These are phyloP conservation scores for Harmothoe impar DNA, from an alignment of 2,888 invertebrate species.

Conservation along the genomic window DNA sequence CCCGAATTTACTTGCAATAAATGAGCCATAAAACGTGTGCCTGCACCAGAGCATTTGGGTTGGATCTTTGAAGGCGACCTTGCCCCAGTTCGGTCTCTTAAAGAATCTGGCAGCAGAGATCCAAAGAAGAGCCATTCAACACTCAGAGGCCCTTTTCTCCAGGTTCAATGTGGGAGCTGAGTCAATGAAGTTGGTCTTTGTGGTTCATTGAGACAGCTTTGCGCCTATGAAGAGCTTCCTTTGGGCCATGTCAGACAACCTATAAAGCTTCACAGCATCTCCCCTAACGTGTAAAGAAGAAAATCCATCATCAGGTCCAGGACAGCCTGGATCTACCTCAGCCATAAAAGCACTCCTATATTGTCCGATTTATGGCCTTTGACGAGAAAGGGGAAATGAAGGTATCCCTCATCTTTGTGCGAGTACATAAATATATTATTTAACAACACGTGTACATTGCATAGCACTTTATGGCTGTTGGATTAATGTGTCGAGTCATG, in stretches of 20 bases:
- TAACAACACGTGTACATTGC: not conserved
- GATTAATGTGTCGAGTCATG: not conserved
- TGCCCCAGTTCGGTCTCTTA: not conserved
- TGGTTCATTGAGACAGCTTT: not conserved
- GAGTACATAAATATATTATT: not conserved
- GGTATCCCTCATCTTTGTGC: not conserved
- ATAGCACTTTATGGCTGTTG: not conserved
- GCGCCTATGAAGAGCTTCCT: not conserved
- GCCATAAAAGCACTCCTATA: not conserved
- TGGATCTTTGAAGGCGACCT: slow-evolving; percentile 15
- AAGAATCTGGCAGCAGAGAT: not conserved
- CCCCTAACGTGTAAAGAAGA: not conserved
- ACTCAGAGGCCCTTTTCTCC: not conserved
- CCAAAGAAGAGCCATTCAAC: not conserved
- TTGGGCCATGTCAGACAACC: slow-evolving; percentile 17
- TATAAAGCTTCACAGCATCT: not conserved
- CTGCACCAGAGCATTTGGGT: not conserved
- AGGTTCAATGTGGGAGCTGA: not conserved
- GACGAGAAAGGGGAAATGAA: not conserved
- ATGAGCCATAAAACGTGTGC: slow-evolving; percentile 10
- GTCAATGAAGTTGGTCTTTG: not conserved
- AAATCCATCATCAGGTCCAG: not conserved
- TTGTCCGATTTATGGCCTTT: not conserved
- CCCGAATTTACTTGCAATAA: not conserved
- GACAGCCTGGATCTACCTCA: not conserved